phyloP scores from a whole-genome alignment of 2,888 invertebrate species.

The Cryptocephalus moraei region DNA sequence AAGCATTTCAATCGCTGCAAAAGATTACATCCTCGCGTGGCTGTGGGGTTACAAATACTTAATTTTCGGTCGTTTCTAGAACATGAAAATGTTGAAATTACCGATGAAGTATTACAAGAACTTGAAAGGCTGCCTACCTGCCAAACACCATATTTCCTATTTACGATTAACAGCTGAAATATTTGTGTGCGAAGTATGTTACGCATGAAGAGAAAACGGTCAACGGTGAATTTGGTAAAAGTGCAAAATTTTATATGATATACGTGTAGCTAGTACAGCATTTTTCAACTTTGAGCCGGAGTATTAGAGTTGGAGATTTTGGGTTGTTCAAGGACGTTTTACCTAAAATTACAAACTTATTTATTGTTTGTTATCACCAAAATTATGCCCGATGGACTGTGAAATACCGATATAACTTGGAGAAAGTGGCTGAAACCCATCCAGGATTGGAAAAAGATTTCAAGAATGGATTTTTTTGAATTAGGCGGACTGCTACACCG shows the following conservation, averaged over 20 bases:
- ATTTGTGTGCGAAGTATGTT: not conserved
- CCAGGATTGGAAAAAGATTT: conserved; percentile 20
- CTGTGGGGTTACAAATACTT: conserved; percentile 1
- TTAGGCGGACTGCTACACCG: conserved; percentile 23
- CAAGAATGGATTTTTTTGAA: conserved; percentile 22
- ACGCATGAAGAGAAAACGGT: not conserved
- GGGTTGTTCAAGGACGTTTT: conserved; percentile 17
- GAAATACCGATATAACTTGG: conserved; percentile 24
- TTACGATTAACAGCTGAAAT: not conserved
- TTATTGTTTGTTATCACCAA: conserved; percentile 27
- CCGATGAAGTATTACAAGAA: not conserved
- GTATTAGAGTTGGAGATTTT: conserved; percentile 14
- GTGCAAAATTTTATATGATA: conserved; percentile 6
- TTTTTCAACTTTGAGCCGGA: conserved; percentile 2
- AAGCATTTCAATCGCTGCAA: too few relatives aligned
- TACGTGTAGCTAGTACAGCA: conserved; percentile 5
- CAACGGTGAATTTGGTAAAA: conserved; percentile 2
- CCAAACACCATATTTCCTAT: not conserved
- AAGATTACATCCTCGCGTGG: conserved; percentile 1
- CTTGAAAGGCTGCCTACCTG: not conserved
- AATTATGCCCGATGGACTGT: conserved; percentile 29
- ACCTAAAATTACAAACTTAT: conserved; percentile 24
- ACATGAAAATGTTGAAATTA: not conserved
- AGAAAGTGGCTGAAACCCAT: conserved; percentile 24
- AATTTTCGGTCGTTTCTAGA: conserved; percentile 2